Percentiles rank a stretch among this genome's conserved stretches.
phyloP scores from a whole-genome alignment of 2,888 invertebrate species.

The Dolichopus griseipennis region DNA sequence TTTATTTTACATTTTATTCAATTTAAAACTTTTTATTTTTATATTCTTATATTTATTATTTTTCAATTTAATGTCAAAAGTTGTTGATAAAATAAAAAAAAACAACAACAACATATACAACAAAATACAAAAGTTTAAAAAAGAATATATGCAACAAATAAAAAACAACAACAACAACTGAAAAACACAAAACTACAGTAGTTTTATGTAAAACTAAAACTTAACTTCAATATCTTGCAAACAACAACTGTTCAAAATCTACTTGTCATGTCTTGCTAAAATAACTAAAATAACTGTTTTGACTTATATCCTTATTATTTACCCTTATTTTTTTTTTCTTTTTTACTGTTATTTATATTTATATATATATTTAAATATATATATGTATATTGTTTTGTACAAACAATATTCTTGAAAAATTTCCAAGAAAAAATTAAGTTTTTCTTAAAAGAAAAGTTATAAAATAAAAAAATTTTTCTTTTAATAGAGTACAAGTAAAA shows the following conservation, averaged over 20 bases:
- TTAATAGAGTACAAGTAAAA: too few relatives aligned
- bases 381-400: not conserved
- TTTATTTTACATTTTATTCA: not conserved
- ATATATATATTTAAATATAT: too few relatives aligned
- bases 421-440: too few relatives aligned
- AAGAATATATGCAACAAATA: not conserved
- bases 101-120: not conserved
- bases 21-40: not conserved
- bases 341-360: too few relatives aligned
- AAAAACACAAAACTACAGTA: too few relatives aligned
- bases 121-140: not conserved
- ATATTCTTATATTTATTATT: not conserved
- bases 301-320: conserved; percentile 4
- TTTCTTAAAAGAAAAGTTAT: too few relatives aligned
- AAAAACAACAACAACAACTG: too few relatives aligned
- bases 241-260: conserved; percentile 1
- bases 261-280: not conserved
- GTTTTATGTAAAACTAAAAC: not conserved
- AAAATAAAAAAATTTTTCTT: too few relatives aligned
- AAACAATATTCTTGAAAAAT: not conserved
- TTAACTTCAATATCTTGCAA: not conserved
- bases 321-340: too few relatives aligned
- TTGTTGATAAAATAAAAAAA: not conserved
- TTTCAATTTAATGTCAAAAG: not conserved
- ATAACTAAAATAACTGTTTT: not conserved